Percentiles rank a stretch among this genome's conserved stretches.
Evolutionary conservation across 2,888 invertebrate species (phyloP).

Genomic region (Eilema depressum): DNA sequence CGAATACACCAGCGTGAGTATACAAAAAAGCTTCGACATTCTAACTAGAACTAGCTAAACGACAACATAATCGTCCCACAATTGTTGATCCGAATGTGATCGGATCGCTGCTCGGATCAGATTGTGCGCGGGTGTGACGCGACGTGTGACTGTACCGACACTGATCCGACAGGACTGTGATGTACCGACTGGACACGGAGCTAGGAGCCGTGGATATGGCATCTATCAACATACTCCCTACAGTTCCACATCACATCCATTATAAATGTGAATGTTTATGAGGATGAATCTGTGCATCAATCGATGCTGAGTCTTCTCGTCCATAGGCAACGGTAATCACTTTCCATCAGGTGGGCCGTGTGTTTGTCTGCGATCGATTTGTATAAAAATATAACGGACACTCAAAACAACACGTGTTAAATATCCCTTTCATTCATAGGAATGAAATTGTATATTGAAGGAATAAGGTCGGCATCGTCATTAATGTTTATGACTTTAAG

Average conservation of each 20-base stretch:
- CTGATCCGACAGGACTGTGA: constrained; percentile 41
- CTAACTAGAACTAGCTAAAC: constrained; percentile 15
- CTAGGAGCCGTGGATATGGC: constrained; percentile 26
- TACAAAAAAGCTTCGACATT: not conserved
- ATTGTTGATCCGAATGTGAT: constrained; percentile 39
- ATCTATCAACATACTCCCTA: no score
- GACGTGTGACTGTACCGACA: constrained; percentile 31
- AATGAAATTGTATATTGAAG: not conserved
- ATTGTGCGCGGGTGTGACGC: constrained; percentile 23
- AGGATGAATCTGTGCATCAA: no score
- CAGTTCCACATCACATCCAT: no score
- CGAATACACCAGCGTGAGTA: not conserved
- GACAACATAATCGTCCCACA: constrained; percentile 34
- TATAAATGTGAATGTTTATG: no score
- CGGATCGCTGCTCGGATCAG: constrained; percentile 26
- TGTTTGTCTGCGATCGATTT: no score
- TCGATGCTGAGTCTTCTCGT: no score
- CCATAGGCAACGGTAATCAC: no score
- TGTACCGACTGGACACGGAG: not conserved
- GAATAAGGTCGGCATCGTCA: not conserved
- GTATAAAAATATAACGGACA: not conserved
- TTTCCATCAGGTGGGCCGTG: no score
- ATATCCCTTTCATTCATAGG: not conserved
- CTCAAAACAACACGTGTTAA: not conserved
- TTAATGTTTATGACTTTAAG: not conserved